phyloP scores from a whole-genome alignment of 2,888 invertebrate genomes.

The Rhagonycha fulva region DNA sequence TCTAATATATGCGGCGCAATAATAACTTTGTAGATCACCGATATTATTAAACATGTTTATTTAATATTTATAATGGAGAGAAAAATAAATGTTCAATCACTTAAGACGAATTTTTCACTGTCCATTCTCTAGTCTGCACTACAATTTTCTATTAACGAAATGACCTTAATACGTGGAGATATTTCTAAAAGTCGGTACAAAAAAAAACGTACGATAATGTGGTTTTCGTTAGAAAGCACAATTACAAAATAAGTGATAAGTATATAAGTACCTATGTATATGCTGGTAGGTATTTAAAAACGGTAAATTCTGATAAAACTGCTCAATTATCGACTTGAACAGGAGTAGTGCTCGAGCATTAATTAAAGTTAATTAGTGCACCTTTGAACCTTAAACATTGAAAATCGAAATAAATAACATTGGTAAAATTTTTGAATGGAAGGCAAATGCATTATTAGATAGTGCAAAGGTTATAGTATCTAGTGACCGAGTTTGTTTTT shows the following conservation, averaged over 20 bases:
- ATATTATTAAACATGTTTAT: background rate
- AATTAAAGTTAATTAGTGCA: background rate
- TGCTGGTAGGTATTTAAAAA: background rate
- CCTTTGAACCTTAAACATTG: background rate
- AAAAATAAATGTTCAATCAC: background rate
- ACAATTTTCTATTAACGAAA: slow-evolving; percentile 12
- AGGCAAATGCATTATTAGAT: background rate
- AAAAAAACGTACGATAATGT: background rate
- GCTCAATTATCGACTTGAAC: background rate
- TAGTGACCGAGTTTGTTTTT: too few relatives aligned
- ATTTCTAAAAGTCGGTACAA: slow-evolving; percentile 16
- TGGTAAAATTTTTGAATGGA: background rate
- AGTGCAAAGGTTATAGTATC: background rate
- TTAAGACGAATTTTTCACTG: slow-evolving; percentile 24
- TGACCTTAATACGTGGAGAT: slow-evolving; percentile 17
- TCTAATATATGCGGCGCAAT: background rate
- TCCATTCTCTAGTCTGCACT: slow-evolving; percentile 1
- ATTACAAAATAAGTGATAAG: background rate
- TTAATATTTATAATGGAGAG: background rate
- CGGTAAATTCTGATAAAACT: background rate
- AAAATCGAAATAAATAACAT: background rate
- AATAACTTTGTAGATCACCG: background rate
- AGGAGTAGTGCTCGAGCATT: background rate
- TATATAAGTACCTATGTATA: background rate
- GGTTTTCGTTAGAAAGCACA: background rate